Evolutionary conservation across 2,113 vertebrate species (phyloP).

Genomic region (Anarhynchus alexandrinus): DNA sequence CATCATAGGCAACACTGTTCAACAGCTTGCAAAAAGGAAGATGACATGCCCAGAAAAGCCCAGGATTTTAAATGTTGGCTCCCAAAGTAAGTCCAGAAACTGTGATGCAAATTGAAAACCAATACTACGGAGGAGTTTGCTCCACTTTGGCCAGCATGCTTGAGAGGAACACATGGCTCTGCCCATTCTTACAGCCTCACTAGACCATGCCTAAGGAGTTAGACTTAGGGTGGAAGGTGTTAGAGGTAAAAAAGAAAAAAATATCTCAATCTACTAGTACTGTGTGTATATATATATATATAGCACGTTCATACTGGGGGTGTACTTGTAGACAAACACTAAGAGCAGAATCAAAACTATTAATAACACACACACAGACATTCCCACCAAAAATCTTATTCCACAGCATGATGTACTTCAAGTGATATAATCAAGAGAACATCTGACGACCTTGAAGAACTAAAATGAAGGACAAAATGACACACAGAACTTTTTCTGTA

Average conservation of each 20-base stretch:
- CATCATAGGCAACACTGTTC: not conserved
- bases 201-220: not conserved
- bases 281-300: not conserved
- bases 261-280: not conserved
- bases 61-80: not conserved
- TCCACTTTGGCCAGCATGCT: not conserved
- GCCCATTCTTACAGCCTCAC: not conserved
- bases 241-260: not conserved
- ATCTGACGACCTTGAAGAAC: not conserved
- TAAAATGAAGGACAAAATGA: not conserved
- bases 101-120: not conserved
- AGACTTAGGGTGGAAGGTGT: not conserved
- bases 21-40: not conserved
- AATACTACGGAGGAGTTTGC: not conserved
- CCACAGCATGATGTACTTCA: not conserved
- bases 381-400: not conserved
- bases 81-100: not conserved
- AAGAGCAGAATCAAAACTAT: not conserved
- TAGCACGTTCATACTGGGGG: not conserved
- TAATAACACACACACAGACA: not conserved
- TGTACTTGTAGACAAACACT: not conserved
- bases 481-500: not conserved
- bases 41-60: fast-evolving
- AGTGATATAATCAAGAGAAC: not conserved
- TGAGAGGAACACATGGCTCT: not conserved